Evolutionary conservation across 1,140 invertebrate genomes (phyloP).

Genomic region (Diorhabda elongata): DNA sequence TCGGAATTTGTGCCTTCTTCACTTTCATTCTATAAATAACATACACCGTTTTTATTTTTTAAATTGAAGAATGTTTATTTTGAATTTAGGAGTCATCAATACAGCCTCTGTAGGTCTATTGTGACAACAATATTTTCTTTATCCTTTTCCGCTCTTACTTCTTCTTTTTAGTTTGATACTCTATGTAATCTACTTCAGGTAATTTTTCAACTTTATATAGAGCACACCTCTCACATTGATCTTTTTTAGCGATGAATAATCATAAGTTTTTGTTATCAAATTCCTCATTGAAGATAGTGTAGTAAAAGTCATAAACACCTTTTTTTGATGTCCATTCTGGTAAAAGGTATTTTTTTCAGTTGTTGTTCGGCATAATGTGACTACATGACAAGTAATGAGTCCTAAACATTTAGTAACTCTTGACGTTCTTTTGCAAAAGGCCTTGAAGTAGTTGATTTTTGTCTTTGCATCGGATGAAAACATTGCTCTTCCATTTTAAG

Average conservation of each 20-base stretch:
- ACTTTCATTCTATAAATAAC: no score
- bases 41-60: slow-evolving; percentile 6
- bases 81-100: slow-evolving; percentile 28
- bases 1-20: slow-evolving; percentile 5
- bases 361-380: no score
- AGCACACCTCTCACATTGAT: slow-evolving; percentile 17
- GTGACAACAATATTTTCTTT: slow-evolving; percentile 25
- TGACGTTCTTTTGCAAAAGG: no score
- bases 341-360: no score
- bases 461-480: no score
- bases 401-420: no score
- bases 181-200: not conserved
- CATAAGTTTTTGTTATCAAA: no score
- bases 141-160: slow-evolving; percentile 31
- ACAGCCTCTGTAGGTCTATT: slow-evolving; percentile 37
- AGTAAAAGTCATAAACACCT: not conserved
- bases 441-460: no score
- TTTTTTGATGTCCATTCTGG: no score
- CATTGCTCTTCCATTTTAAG: no score
- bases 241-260: no score
- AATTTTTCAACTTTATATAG: slow-evolving; percentile 7
- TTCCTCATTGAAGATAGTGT: slow-evolving; percentile 13
- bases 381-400: no score
- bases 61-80: slow-evolving; percentile 26
- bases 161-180: slow-evolving; percentile 25